phyloP scores from a whole-genome alignment of 2,888 invertebrate species.

The Caenorhabditis drosophilae region DNA sequence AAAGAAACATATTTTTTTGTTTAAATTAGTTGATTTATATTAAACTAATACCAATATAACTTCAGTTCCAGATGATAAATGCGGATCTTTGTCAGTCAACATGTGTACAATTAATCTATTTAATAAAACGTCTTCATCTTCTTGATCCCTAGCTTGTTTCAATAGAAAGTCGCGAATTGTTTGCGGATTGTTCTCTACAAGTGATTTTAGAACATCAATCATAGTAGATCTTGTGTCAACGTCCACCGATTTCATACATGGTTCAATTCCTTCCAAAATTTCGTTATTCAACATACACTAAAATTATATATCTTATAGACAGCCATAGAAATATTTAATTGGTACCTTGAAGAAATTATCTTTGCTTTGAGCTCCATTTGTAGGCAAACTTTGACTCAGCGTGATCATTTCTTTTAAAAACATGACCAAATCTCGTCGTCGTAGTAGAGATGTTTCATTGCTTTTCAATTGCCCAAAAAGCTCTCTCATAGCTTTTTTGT shows the following conservation, averaged over 20 bases:
- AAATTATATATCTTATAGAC: constrained; percentile 41
- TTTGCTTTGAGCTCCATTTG: constrained; percentile 93
- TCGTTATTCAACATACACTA: constrained; percentile 61
- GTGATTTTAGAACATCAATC: constrained; percentile 88
- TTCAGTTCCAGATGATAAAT: constrained; percentile 91
- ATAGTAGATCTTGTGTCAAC: constrained; percentile 92
- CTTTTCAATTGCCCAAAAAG: constrained; percentile 91
- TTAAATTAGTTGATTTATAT: constrained; percentile 1
- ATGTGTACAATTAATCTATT: constrained; percentile 98
- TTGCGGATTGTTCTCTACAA: constrained; percentile 96
- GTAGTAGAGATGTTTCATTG: constrained; percentile 82
- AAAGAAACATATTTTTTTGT: constrained; percentile 1
- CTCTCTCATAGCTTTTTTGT: constrained; percentile 92
- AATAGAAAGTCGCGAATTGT: constrained; percentile 95
- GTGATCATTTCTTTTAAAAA: constrained; percentile 99
- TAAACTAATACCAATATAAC: constrained; percentile 81
- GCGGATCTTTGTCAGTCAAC: constrained; percentile 89
- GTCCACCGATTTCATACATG: constrained; percentile 76
- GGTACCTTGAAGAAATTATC: constrained; percentile 90
- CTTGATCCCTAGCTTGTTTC: constrained; percentile 80
- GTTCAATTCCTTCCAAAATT: constrained; percentile 64
- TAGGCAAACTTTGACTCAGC: constrained; percentile 96
- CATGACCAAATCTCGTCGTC: constrained; percentile 89
- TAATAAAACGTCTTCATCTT: constrained; percentile 82
- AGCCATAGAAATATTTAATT: too few species aligned